Conservation (phyloP, 2,113 vertebrate species). For the Cathartes aura region DNA sequence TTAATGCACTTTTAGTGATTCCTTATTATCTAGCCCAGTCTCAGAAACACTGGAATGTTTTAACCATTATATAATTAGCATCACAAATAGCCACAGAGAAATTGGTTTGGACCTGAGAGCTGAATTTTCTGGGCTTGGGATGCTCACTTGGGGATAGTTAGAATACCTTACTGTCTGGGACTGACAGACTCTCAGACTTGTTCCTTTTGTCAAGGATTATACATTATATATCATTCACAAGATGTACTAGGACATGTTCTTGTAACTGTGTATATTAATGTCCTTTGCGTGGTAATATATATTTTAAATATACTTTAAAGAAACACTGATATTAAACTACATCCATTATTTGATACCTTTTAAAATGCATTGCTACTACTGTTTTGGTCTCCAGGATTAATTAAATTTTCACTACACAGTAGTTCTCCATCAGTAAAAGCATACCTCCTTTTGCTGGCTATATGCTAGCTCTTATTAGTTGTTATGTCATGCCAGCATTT, state of each 20-base stretch:
- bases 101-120: not conserved
- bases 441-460: not conserved
- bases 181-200: not conserved
- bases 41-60: not conserved
- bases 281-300: not conserved
- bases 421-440: not conserved
- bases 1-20: not conserved
- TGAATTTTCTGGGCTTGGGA: not conserved
- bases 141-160: not conserved
- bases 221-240: not conserved
- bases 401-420: not conserved
- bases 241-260: not conserved
- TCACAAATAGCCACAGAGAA: not conserved
- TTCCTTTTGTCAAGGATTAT: not conserved
- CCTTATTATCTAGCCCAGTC: not conserved
- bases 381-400: not conserved
- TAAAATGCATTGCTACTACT: not conserved
- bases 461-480: not conserved
- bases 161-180: not conserved
- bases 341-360: not conserved
- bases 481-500: not conserved
- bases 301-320: not conserved
- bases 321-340: not conserved
- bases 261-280: not conserved
- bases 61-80: not conserved